Evolutionary conservation across 1,140 invertebrate species (phyloP).

Genomic region (Andrena cerasifolii): DNA sequence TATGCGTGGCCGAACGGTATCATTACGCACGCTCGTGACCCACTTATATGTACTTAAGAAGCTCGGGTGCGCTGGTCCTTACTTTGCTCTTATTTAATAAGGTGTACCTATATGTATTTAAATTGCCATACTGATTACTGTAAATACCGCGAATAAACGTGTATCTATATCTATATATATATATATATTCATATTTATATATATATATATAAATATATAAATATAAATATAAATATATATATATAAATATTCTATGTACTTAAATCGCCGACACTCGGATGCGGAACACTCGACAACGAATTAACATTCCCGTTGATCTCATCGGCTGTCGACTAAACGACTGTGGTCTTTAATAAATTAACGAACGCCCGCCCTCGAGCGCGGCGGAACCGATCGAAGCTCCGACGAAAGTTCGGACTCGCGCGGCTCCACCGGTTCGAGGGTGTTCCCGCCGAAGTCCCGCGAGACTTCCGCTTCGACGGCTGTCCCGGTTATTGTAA

Average conservation of each 20-base stretch:
- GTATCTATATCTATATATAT: conserved; percentile 56
- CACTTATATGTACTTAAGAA: conserved; percentile 49
- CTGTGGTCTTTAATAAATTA: not conserved
- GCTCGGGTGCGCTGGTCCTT: conserved; percentile 45
- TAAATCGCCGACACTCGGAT: conserved; percentile 22
- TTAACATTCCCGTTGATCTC: conserved; percentile 52
- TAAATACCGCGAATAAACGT: conserved; percentile 71
- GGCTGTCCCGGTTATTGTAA: conserved; percentile 32
- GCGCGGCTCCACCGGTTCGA: not conserved
- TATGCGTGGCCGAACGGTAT: conserved; percentile 38
- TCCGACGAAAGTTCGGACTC: not conserved
- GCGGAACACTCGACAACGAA: conserved; percentile 37
- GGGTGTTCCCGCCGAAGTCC: not conserved
- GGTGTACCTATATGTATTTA: conserved; percentile 75
- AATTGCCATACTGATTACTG: conserved; percentile 71
- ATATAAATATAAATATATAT: conserved; percentile 45
- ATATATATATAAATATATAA: conserved; percentile 76
- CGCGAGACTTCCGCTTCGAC: not conserved
- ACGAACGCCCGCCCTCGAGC: not conserved
- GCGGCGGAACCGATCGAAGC: not conserved
- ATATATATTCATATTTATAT: conserved; percentile 53
- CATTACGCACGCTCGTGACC: conserved; percentile 42
- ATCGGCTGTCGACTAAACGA: conserved; percentile 33
- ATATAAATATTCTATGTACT: conserved; percentile 56
- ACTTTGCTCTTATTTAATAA: conserved; percentile 67